phyloP scores from a whole-genome alignment of 2,888 invertebrate genomes.

The Phengaris arion region DNA sequence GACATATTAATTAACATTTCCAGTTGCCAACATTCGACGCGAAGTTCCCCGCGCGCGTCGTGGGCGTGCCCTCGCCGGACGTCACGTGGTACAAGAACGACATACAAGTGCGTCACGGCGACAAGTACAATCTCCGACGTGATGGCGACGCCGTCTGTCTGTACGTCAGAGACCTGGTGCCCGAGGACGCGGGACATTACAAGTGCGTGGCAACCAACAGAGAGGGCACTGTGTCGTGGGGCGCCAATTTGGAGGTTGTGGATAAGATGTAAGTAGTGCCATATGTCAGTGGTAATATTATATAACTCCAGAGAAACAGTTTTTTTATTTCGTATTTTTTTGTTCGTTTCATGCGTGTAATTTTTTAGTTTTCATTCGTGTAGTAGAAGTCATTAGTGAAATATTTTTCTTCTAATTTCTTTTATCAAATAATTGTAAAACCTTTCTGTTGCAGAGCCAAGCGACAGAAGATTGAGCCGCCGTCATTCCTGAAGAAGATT shows the following conservation, averaged over 20 bases:
- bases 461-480: slow-evolving; percentile 90
- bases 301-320: no score
- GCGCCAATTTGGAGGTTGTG: slow-evolving; percentile 87
- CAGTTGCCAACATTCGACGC: slow-evolving; percentile 88
- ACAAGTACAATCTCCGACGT: slow-evolving; percentile 85
- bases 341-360: no score
- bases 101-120: slow-evolving; percentile 82
- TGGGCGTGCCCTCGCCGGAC: slow-evolving; percentile 90
- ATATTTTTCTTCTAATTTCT: no score
- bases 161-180: slow-evolving; percentile 84
- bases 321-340: no score
- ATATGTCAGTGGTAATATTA: not conserved
- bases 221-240: slow-evolving; percentile 88
- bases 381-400: no score
- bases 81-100: slow-evolving; percentile 93
- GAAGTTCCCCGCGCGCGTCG: slow-evolving; percentile 89
- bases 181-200: slow-evolving; percentile 86
- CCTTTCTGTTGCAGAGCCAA: slow-evolving; percentile 49
- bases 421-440: not conserved
- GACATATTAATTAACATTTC: slow-evolving; percentile 26
- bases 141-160: slow-evolving; percentile 90
- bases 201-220: slow-evolving; percentile 88
- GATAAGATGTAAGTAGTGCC: slow-evolving; percentile 86
- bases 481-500: slow-evolving; percentile 92
- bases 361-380: no score